These are phyloP conservation scores for Cerceris ruficornis DNA, from an alignment of 2,888 invertebrate species.

Conservation along the genomic window DNA sequence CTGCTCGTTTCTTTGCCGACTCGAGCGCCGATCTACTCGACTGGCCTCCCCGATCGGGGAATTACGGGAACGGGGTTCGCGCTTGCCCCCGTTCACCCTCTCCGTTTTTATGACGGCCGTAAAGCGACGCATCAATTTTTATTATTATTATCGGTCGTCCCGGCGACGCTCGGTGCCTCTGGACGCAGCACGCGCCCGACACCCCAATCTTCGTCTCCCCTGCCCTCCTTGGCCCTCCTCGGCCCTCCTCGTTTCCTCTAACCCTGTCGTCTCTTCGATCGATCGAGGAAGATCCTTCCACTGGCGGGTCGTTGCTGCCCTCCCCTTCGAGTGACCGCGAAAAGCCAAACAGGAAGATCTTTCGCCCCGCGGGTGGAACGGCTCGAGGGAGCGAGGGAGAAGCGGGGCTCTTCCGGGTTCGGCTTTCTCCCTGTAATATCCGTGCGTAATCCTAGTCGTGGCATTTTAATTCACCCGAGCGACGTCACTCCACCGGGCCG, in stretches of 20 bases:
- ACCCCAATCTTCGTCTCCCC: conserved; percentile 5
- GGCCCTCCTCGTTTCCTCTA: too few relatives aligned
- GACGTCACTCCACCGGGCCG: conserved; percentile 76
- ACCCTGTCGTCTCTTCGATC: too few relatives aligned
- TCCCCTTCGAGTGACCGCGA: too few relatives aligned
- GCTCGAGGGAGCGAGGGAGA: too few relatives aligned
- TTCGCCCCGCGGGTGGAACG: too few relatives aligned
- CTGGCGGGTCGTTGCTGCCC: too few relatives aligned
- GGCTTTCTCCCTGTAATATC: neutral
- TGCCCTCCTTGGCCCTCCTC: too few relatives aligned
- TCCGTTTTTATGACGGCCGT: conserved; percentile 67
- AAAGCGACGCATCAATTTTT: conserved; percentile 74
- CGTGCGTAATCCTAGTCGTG: conserved; percentile 66
- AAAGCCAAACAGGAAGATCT: too few relatives aligned
- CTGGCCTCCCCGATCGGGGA: neutral
- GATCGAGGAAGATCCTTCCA: too few relatives aligned
- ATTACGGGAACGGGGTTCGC: neutral
- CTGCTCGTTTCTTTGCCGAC: too few relatives aligned
- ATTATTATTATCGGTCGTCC: conserved; percentile 65
- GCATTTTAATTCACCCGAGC: conserved; percentile 79
- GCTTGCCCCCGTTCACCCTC: neutral
- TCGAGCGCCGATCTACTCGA: neutral
- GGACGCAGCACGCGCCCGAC: conserved; percentile 16
- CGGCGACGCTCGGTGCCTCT: conserved; percentile 17
- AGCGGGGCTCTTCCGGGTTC: too few relatives aligned